Evolutionary conservation across 2,888 invertebrate species (phyloP).

Genomic region (Cryptocephalus moraei): DNA sequence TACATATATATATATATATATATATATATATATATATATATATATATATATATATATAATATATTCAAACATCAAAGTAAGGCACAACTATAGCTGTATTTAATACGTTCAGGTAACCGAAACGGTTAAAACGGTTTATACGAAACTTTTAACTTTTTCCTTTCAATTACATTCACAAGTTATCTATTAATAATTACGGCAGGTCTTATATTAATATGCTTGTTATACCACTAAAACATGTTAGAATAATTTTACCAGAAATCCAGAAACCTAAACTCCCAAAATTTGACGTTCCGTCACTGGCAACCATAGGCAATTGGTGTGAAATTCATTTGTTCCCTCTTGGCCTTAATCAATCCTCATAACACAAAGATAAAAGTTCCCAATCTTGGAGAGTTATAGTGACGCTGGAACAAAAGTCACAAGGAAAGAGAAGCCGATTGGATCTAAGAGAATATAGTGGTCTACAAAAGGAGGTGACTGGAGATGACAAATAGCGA

Average conservation of each 20-base stretch:
- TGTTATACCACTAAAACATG: too few species aligned
- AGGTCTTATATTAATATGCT: too few species aligned
- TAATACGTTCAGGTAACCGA: too few species aligned
- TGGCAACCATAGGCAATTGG: slow-evolving; percentile 32
- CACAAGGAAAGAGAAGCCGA: slow-evolving; percentile 31
- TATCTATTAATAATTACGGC: too few species aligned
- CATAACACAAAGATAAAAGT: slow-evolving; percentile 36
- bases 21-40: too few species aligned
- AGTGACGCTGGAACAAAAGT: slow-evolving; percentile 32
- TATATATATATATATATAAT: too few species aligned
- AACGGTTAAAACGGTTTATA: too few species aligned
- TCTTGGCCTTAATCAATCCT: slow-evolving; percentile 35
- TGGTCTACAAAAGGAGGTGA: slow-evolving; percentile 36
- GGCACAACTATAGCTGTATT: too few species aligned
- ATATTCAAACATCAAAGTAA: too few species aligned
- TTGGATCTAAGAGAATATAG: slow-evolving; percentile 36
- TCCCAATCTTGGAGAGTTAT: slow-evolving; percentile 34
- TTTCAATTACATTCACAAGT: too few species aligned
- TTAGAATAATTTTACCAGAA: not conserved
- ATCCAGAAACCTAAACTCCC: not conserved
- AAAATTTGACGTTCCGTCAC: not conserved
- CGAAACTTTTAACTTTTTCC: too few species aligned
- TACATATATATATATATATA: too few species aligned
- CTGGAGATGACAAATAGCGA: slow-evolving; percentile 37
- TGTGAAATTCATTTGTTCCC: slow-evolving; percentile 37